These are phyloP conservation scores for Dermatemys mawii DNA, from an alignment of 2,113 vertebrate species.

Conservation along the genomic window DNA sequence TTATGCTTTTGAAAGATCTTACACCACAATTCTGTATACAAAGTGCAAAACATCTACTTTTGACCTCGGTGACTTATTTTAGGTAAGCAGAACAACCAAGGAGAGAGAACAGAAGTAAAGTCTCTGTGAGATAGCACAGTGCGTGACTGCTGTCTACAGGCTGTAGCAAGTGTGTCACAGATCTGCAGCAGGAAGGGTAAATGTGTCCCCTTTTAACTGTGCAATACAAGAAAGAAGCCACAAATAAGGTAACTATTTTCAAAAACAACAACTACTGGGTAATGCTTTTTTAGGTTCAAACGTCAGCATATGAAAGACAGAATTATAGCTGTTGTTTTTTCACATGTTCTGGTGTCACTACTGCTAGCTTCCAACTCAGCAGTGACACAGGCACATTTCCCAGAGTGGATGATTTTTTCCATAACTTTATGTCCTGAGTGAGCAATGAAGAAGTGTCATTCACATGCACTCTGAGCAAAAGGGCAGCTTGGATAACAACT, in stretches of 20 bases:
- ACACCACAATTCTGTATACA: not conserved
- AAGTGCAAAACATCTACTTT: constrained; percentile 50
- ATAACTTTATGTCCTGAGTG: not conserved
- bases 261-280: not conserved
- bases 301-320: not conserved
- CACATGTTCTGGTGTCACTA: not conserved
- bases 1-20: constrained; percentile 2
- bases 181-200: constrained; percentile 4
- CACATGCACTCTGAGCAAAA: rapidly evolving
- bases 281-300: not conserved
- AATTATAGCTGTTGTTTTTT: not conserved
- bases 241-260: constrained; percentile 32
- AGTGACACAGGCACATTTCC: not conserved
- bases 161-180: not conserved
- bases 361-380: not conserved
- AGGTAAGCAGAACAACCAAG: not conserved
- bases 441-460: not conserved
- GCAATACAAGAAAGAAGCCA: constrained; percentile 39
- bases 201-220: constrained; percentile 27
- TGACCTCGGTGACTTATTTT: not conserved
- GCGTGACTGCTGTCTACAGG: not conserved
- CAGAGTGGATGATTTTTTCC: constrained; percentile 6
- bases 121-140: not conserved
- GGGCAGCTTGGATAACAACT: rapidly evolving
- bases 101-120: constrained; percentile 31